Conservation (phyloP, 2,113 vertebrate species). For the Corythornis vintsioides region DNA sequence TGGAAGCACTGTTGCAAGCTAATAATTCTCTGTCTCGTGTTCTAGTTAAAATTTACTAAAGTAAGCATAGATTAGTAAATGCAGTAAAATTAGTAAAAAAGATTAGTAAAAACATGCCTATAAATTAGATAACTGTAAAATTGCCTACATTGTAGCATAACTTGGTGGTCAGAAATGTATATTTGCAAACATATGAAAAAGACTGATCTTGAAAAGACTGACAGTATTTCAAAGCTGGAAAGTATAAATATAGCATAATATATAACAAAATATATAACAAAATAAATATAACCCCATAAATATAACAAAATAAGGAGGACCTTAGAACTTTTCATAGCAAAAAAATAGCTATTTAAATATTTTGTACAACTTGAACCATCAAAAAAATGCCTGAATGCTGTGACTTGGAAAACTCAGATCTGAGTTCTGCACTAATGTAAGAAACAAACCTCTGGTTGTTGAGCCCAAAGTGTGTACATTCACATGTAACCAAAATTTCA, state of each 20-base stretch:
- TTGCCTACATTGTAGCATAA: background rate
- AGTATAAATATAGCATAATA: background rate
- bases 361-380: background rate
- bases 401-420: accelerated
- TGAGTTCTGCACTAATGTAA: background rate
- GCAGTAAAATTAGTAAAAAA: background rate
- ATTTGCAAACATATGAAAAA: background rate
- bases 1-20: background rate
- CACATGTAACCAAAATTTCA: background rate
- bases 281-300: background rate
- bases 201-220: background rate
- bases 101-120: background rate
- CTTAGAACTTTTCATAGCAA: background rate
- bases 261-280: no score
- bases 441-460: background rate
- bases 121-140: background rate
- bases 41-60: background rate
- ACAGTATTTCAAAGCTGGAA: background rate
- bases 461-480: background rate
- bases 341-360: background rate
- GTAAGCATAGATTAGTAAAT: background rate
- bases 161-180: background rate
- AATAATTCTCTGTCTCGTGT: background rate
- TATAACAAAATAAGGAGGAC: background rate
- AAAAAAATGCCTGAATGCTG: background rate